Conservation (phyloP, 35 echinoderm and acorn worm genomes). For the Ophioderma brevispina region DNA sequence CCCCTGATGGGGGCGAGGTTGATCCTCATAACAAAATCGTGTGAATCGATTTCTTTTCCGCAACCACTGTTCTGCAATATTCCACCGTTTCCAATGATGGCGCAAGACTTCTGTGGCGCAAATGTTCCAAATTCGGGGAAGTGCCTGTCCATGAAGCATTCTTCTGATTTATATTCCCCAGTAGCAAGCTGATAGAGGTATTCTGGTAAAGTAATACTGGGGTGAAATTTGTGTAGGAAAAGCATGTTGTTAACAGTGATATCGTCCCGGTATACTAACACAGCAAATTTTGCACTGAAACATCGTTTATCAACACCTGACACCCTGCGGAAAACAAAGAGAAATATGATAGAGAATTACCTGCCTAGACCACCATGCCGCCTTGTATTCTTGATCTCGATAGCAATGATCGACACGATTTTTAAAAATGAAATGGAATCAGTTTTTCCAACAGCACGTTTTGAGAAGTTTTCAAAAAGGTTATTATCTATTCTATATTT, state of each 20-base stretch:
- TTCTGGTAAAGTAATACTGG: background rate
- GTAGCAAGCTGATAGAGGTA: background rate
- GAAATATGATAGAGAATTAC: too few species aligned
- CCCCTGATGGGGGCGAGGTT: slow-evolving; percentile 3
- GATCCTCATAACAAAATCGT: slow-evolving; percentile 26
- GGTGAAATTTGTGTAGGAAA: slow-evolving; percentile 15
- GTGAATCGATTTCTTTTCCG: slow-evolving; percentile 27
- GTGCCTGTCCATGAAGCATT: slow-evolving; percentile 6
- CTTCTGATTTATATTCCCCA: background rate
- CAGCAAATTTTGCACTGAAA: slow-evolving; percentile 8
- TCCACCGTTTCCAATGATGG: slow-evolving; percentile 22
- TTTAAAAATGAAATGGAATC: too few species aligned
- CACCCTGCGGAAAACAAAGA: background rate
- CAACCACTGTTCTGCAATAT: slow-evolving; percentile 27
- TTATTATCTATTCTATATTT: too few species aligned
- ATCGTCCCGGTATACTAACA: slow-evolving; percentile 9
- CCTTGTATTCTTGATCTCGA: too few species aligned
- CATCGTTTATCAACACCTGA: background rate
- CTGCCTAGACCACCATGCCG: too few species aligned
- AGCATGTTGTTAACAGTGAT: background rate
- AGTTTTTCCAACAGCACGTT: too few species aligned
- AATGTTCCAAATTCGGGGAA: background rate
- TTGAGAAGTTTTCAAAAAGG: too few species aligned
- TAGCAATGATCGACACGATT: too few species aligned
- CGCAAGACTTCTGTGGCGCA: slow-evolving; percentile 4